Base-by-base conservation (phyloP, 2,888 invertebrate species). In the Epirrhoe tristata region DNA sequence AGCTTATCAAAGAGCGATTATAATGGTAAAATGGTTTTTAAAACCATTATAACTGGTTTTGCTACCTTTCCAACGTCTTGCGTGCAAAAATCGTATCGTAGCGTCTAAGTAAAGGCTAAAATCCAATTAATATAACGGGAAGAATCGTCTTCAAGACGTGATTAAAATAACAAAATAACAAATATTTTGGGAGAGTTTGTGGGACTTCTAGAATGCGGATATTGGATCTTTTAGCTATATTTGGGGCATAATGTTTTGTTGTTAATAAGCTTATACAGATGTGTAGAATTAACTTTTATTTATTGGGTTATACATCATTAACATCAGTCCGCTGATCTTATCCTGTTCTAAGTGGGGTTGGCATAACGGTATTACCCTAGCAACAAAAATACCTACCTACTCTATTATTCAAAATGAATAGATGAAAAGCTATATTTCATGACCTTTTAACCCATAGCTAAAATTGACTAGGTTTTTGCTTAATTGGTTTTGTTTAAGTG, bases 111-210 rank as follows among this genome's bases (percentile, higher is more conserved):
- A n/a, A 48, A 46, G 36, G 53, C 48, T 50, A 51, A 57, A 87
- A 89, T 81, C 84, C 85, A 89, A 89, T 90, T 90, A 90, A 87
- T 87, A 86, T 81, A 74, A 77, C 72, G 74, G 75, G 74, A 74
- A 72, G 76, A 73, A 72, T 79, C 78, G 75, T 75, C 74, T 68
- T 59, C 56, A 77, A 69, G 72, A 82, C 82, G 82, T 83, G 82
- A 83, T 85, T 81, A 82, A 81, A 84, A 84, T 84, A 78, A 81
- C 81, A 82, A 82, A 83, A 81, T n/a, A 81, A 74, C 76, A 58
- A 56, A 56, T 53, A 32, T 62, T 58, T 54, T 6, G 14, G 46
- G 56, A 24, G 55, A 14, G 48, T 56, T 36, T 14, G 48, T 46
- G 24, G 56, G 62, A 46, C 48, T 59, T 63, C 48, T 39, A 16